Percentiles rank a stretch among this genome's conserved stretches.
These are phyloP conservation scores for Trinorchestia longiramus DNA, from an alignment of 1,140 invertebrate genomes.

Conservation along the genomic window DNA sequence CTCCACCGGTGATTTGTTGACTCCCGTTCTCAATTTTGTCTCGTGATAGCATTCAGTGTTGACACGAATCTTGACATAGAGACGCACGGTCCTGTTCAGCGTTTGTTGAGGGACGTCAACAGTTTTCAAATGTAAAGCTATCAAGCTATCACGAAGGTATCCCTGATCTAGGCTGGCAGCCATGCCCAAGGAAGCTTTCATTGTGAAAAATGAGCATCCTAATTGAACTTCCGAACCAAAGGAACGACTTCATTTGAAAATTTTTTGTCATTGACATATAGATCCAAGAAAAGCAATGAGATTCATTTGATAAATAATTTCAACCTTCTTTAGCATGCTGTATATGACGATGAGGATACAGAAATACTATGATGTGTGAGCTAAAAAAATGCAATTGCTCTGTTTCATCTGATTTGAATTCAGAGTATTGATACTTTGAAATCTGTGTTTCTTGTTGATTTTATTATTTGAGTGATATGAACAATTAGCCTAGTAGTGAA, in stretches of 20 bases:
- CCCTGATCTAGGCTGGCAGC: background rate
- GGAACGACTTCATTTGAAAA: background rate
- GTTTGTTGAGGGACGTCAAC: background rate
- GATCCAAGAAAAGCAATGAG: no score
- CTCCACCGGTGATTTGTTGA: conserved; percentile 37
- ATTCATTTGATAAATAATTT: no score
- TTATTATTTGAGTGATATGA: no score
- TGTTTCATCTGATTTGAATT: no score
- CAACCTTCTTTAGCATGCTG: no score
- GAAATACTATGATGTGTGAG: no score
- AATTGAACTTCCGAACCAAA: background rate
- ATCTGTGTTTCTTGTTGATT: no score
- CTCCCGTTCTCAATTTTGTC: conserved; percentile 49
- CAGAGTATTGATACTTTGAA: no score
- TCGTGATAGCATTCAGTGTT: conserved; percentile 44
- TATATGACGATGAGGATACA: no score
- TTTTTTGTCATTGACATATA: no score
- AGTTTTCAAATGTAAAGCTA: background rate
- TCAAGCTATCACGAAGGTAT: background rate
- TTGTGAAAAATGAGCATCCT: background rate
- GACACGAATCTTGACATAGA: conserved; percentile 26
- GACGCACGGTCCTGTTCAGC: background rate
- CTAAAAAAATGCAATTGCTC: no score
- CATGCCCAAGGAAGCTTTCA: background rate
- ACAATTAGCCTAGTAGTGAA: no score